Base-by-base conservation (phyloP, 2,888 invertebrate species). In the Ochropleura leucogaster region DNA sequence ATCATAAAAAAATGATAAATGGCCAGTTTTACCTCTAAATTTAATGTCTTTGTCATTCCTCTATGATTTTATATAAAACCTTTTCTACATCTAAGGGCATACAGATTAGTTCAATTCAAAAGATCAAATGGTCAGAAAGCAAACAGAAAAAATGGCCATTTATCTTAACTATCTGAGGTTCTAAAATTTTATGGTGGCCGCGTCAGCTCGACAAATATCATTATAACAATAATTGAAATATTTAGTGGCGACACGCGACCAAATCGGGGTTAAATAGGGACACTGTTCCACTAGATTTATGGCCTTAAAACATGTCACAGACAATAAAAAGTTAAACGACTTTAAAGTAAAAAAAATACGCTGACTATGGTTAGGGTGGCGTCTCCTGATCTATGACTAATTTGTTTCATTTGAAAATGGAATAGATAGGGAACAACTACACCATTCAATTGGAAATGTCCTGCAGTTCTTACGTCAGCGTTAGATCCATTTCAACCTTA, bases 151-250 rank as follows among this genome's bases (percentile, higher is more conserved):
- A 77, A 88, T 82, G 62, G 12, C 77, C 80, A 83, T 87, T 84
- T 78, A 88, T 88, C 83, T 80, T 80, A 84, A 87, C 87, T 83
- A 84, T 84, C 88, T 82, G 79, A 78, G 87, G 86, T 86, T 85
- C 89, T 89, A 89, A 90, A 89, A 90, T 89, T 88, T 88, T 87
- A 88, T 90, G 87, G 88, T 88, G 87, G 89, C 88, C 86, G 86
- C 83, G 85, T 84, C 84, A 88, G 86, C 88, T 82, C 85, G 86
- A 87, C 88, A 88, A 89, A 93, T 93, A 92, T 91, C 89, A 89
- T 93, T 91, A 93, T 92, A 91, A 92, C 89, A 91, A 92, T 93
- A 93, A 94, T 94, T 94, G 94, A 93, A 91, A 93, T 94, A 93
- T 94, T 94, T 92, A 92, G 91, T 91, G 91, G 90, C 85, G 93